phyloP scores from a whole-genome alignment of 1,140 invertebrate species.

The Planococcus citri region DNA sequence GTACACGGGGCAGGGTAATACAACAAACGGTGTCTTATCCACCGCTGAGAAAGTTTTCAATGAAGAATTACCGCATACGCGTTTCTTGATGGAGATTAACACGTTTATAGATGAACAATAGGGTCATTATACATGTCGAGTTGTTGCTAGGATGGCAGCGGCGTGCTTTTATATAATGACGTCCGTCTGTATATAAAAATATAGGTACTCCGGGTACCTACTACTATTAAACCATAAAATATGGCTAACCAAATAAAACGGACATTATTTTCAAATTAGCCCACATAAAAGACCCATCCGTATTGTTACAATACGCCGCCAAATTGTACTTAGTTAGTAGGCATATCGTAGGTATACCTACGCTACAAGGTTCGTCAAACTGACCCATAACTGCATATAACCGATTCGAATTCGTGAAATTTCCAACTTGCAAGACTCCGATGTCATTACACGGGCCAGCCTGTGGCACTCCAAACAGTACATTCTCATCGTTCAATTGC shows the following conservation, averaged over 20 bases:
- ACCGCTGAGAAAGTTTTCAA: conserved; percentile 14
- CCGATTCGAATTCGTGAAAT: background rate
- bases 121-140: background rate
- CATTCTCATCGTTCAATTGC: background rate
- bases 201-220: background rate
- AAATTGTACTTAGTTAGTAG: too few relatives aligned
- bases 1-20: too few relatives aligned
- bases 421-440: background rate
- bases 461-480: too few relatives aligned
- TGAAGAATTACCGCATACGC: conserved; percentile 5
- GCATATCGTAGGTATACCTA: background rate
- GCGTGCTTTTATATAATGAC: conserved; percentile 12
- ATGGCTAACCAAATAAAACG: conserved; percentile 13
- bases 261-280: conserved; percentile 17
- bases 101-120: conserved; percentile 15
- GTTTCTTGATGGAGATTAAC: background rate
- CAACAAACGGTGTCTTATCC: too few relatives aligned
- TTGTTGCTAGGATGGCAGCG: background rate
- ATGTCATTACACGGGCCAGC: background rate
- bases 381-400: too few relatives aligned
- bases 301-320: too few relatives aligned
- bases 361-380: too few relatives aligned
- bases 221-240: background rate
- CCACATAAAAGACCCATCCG: background rate
- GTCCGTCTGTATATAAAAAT: background rate